These are phyloP conservation scores for Pyralis farinalis DNA, from an alignment of 2,888 invertebrate genomes.

Conservation along the genomic window DNA sequence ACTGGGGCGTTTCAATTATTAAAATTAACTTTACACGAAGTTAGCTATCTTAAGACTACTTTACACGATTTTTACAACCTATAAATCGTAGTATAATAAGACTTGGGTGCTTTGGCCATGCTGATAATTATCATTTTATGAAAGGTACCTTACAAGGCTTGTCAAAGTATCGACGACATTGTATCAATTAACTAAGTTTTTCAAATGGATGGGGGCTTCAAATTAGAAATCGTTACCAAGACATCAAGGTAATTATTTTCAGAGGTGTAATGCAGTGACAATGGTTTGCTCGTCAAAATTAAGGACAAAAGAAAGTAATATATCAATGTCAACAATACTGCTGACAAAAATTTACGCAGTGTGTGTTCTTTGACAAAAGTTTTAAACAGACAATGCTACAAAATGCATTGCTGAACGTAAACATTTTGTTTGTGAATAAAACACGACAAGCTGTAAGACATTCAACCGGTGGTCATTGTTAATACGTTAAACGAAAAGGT, in stretches of 20 bases:
- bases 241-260: no score
- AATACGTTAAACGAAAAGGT: no score
- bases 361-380: constrained; percentile 36
- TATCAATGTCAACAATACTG: constrained; percentile 62
- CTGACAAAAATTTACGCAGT: constrained; percentile 49
- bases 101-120: constrained; percentile 75
- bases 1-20: constrained; percentile 66
- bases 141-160: constrained; percentile 18
- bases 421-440: constrained; percentile 52
- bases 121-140: constrained; percentile 46
- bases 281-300: no score
- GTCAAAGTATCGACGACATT: constrained; percentile 16
- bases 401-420: constrained; percentile 32
- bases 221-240: no score
- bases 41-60: constrained; percentile 41
- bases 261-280: no score
- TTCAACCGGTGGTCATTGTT: constrained; percentile 52
- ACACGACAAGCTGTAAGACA: constrained; percentile 46
- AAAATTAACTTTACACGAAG: constrained; percentile 52
- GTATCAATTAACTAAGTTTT: constrained; percentile 9
- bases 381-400: constrained; percentile 42
- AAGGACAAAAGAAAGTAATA: constrained; percentile 43
- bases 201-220: constrained; percentile 1
- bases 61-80: constrained; percentile 69
- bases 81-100: constrained; percentile 59